Evolutionary conservation across 2,888 invertebrate genomes (phyloP), one percentile per base, ranked within the genome.

Genomic region (Strigamia crassipes): DNA sequence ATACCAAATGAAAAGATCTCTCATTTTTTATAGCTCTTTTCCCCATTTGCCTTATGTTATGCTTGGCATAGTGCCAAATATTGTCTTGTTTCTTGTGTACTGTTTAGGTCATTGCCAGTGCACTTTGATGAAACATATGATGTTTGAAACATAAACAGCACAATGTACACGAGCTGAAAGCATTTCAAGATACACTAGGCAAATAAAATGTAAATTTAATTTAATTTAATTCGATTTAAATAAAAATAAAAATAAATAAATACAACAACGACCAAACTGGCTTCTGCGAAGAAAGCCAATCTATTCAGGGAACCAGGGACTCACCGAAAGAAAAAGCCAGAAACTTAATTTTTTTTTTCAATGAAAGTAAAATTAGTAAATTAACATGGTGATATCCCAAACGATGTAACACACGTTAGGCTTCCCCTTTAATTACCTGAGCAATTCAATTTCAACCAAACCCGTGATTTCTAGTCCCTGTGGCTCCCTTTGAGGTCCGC

Each of bases 61-160:
- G 61, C 18, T 23, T 61, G 61, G 61, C 61, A 21, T 2, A 61
- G 21, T 10, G 61, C 61, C 61, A 61, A 61, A 61, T 61, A 61
- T 61, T 61, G 61, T 61, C 61, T 61, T 61, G 61, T 61, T 61
- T 61, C 61, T 61, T 18, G 61, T 61, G 12, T 61, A 61, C 23
- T 61, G 61, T 23, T 23, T 61, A 61, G 61, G 61, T 61, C 61
- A 61, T 61, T 61, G 61, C 61, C 61, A 61, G 61, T 61, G 61
- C 61, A 23, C 61, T 61, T 61, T 61, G 23, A 23, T 61, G 61
- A 61, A 61, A 61, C 61, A 61, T 61, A 23, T 61, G 61, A 61
- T 61, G 61, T 61, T 61, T 61, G 61, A 61, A 61, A 61, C 61
- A 61, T 61, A 61, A 61, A 61, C 61, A 61, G 5, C 61, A 61